A percentile compares a stretch with the other conserved stretches of the same genome.
phyloP scores from a whole-genome alignment of 2,113 vertebrate genomes.

The Heterocephalus glaber region DNA sequence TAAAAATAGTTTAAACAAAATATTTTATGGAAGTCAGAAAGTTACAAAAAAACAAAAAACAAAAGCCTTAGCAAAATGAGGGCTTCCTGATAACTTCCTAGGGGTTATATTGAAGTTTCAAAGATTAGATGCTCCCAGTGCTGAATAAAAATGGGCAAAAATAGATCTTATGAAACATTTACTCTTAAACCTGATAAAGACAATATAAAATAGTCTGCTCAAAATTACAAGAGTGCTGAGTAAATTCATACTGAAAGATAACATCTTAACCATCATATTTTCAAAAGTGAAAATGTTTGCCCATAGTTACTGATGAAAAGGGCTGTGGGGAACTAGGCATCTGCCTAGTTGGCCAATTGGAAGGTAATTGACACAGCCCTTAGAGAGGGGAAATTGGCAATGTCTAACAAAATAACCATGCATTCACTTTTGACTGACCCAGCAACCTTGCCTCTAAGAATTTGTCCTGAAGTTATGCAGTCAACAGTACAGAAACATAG shows the following conservation, averaged over 20 bases:
- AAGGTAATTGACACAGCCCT: no score
- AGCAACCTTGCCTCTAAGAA: not conserved
- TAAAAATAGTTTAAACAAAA: not conserved
- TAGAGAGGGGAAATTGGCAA: rapidly evolving
- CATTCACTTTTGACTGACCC: rapidly evolving
- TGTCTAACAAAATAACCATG: rapidly evolving
- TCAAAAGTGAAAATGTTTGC: not conserved
- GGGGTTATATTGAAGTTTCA: not conserved
- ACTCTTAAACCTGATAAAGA: not conserved
- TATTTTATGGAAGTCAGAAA: not conserved
- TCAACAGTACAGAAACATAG: no score
- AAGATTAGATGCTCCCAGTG: not conserved
- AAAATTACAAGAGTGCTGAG: not conserved
- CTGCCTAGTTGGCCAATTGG: no score
- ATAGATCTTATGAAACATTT: not conserved
- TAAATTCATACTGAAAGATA: not conserved
- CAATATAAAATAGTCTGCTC: not conserved
- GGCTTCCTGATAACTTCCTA: not conserved
- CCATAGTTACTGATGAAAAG: not conserved
- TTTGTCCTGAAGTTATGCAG: no score
- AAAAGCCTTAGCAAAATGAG: not conserved
- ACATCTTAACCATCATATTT: not conserved
- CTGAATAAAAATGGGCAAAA: not conserved
- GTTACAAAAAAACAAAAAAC: not conserved
- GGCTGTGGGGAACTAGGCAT: not conserved